A percentile compares a stretch with the other conserved stretches of the same genome.
Evolutionary conservation across 2,113 vertebrate genomes (phyloP).

Genomic region (Anarhynchus alexandrinus): DNA sequence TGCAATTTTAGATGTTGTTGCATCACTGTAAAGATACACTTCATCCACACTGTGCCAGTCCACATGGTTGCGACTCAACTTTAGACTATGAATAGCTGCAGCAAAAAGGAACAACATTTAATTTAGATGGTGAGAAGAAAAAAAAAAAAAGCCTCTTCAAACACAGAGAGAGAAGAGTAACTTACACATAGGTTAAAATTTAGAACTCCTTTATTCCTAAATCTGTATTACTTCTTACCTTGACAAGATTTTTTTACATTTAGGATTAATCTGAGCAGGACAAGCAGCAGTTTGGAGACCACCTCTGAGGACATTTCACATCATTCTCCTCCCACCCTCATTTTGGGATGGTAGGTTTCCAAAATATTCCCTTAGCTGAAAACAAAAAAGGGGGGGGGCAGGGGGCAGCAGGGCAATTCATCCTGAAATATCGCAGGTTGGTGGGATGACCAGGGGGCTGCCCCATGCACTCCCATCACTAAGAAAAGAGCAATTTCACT

Average conservation of each 20-base stretch:
- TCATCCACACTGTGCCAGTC: constrained; percentile 97
- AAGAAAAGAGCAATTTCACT: background rate
- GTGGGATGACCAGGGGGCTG: background rate
- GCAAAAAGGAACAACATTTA: constrained; percentile 27
- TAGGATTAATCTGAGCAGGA: background rate
- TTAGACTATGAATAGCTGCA: constrained; percentile 89
- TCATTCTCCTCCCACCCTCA: background rate
- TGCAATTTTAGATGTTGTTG: constrained; percentile 97
- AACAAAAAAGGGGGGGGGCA: background rate
- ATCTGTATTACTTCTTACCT: background rate
- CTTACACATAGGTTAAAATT: background rate
- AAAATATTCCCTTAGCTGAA: background rate
- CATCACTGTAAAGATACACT: constrained; percentile 97
- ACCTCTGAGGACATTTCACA: background rate
- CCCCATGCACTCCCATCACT: background rate
- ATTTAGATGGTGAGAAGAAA: background rate
- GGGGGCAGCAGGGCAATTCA: background rate
- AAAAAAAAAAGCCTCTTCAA: background rate
- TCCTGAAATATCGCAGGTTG: background rate
- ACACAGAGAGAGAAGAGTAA: background rate
- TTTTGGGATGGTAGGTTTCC: background rate
- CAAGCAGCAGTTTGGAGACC: background rate
- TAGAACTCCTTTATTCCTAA: background rate
- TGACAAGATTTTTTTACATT: background rate
- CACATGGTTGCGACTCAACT: constrained; percentile 92